Evolutionary conservation across 2,888 invertebrate genomes (phyloP).

Genomic region (Epistrophe grossulariae): DNA sequence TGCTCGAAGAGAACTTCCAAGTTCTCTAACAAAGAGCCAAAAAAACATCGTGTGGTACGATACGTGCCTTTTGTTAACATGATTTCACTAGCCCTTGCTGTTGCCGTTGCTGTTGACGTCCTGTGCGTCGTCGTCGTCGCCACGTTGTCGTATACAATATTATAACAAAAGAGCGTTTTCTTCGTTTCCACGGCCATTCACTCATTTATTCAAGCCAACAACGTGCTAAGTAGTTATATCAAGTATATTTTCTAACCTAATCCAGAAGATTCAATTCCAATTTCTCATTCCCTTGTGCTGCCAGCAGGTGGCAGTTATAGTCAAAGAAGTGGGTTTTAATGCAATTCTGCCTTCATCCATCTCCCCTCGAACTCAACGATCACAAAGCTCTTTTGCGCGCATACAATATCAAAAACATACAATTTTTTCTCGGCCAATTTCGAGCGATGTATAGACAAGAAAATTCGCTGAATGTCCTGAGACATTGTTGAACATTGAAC

Average conservation of each 20-base stretch:
- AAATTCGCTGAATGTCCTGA: slow-evolving; percentile 13
- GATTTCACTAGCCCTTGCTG: slow-evolving; percentile 37
- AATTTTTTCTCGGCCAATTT: slow-evolving; percentile 41
- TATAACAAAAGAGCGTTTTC: slow-evolving; percentile 27
- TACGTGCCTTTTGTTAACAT: slow-evolving; percentile 70
- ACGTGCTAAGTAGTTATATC: slow-evolving; percentile 59
- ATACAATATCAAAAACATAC: slow-evolving; percentile 14
- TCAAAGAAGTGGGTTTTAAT: slow-evolving; percentile 22
- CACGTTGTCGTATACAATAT: background rate
- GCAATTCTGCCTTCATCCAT: slow-evolving; percentile 2
- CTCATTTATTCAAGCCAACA: slow-evolving; percentile 13
- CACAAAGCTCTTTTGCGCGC: slow-evolving; percentile 14
- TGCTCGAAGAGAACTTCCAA: slow-evolving; percentile 49
- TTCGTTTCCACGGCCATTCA: background rate
- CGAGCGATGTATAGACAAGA: slow-evolving; percentile 23
- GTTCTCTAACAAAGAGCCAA: slow-evolving; percentile 49
- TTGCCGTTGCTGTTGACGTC: no score
- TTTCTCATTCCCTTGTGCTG: slow-evolving; percentile 33
- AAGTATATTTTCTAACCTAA: slow-evolving; percentile 51
- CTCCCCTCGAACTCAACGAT: background rate
- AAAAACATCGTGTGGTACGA: background rate
- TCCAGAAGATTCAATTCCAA: slow-evolving; percentile 67
- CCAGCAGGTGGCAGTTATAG: slow-evolving; percentile 20
- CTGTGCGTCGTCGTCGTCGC: background rate
- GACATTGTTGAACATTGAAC: slow-evolving; percentile 50